phyloP scores from a whole-genome alignment of 2,113 vertebrate genomes.

The Trachemys scripta region DNA sequence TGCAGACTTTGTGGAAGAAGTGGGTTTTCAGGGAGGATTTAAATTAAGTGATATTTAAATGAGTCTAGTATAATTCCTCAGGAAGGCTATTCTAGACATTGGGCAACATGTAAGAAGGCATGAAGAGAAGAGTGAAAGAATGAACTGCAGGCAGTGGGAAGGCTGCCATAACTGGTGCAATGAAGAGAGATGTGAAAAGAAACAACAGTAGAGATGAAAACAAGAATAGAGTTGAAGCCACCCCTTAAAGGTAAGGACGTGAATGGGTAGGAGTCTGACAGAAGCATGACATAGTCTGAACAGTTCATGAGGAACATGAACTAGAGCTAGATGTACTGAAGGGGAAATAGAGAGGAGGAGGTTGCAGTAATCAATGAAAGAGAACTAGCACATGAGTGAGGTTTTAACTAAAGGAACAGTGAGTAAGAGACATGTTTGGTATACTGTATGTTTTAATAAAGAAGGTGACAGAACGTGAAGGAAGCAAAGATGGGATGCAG shows the following conservation, averaged over 20 bases:
- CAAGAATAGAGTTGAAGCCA: neutral
- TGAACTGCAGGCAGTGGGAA: neutral
- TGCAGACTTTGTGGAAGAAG: neutral
- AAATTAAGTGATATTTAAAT: neutral
- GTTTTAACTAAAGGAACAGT: neutral
- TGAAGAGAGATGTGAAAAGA: neutral
- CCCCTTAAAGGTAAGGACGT: neutral
- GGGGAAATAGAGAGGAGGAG: neutral
- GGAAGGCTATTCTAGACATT: neutral
- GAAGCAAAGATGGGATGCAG: neutral
- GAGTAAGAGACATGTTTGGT: neutral
- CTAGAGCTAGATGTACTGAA: neutral
- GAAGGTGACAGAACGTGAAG: neutral
- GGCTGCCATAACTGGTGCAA: neutral
- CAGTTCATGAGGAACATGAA: neutral
- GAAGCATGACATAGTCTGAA: neutral
- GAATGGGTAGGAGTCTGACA: neutral
- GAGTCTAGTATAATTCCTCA: neutral
- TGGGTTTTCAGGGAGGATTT: neutral
- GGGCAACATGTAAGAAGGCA: neutral
- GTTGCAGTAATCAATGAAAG: accelerated
- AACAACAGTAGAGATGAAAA: neutral
- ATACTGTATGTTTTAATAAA: neutral
- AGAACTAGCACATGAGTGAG: neutral
- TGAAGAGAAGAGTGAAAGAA: neutral